Conservation (phyloP, 2,888 invertebrate genomes). For the Amphiduros pacificus region DNA sequence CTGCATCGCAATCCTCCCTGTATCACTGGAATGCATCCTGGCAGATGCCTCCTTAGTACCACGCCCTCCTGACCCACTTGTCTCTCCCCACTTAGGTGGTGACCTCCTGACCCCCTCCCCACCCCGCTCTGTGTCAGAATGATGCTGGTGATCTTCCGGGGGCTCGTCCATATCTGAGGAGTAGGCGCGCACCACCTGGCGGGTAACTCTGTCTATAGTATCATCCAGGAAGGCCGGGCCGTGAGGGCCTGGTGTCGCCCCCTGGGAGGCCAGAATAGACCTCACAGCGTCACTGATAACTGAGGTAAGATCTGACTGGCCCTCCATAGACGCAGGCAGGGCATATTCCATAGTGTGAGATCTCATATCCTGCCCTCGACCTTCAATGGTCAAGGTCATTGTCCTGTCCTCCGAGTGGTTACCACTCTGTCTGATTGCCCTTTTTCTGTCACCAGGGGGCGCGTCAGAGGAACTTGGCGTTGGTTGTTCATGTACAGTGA, state of each 20-base stretch:
- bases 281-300: constrained; percentile 12
- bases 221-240: neutral
- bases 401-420: too few relatives aligned
- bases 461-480: too few relatives aligned
- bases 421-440: too few relatives aligned
- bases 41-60: neutral
- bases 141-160: neutral
- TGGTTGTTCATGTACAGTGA: too few relatives aligned
- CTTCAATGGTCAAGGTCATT: too few relatives aligned
- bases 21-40: neutral
- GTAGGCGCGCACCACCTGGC: constrained; percentile 2
- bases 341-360: constrained; percentile 6
- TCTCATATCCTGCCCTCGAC: neutral
- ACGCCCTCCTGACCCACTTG: neutral
- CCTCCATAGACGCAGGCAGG: too few relatives aligned
- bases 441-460: too few relatives aligned
- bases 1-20: too few relatives aligned
- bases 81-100: too few relatives aligned
- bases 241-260: neutral
- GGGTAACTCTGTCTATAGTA: constrained; percentile 11
- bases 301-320: too few relatives aligned
- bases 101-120: neutral
- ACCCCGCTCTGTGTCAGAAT: neutral
- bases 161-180: neutral
- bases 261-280: neutral